These are phyloP conservation scores for Nycticryphes semicollaris DNA, from an alignment of 2,113 vertebrate species.

Conservation along the genomic window DNA sequence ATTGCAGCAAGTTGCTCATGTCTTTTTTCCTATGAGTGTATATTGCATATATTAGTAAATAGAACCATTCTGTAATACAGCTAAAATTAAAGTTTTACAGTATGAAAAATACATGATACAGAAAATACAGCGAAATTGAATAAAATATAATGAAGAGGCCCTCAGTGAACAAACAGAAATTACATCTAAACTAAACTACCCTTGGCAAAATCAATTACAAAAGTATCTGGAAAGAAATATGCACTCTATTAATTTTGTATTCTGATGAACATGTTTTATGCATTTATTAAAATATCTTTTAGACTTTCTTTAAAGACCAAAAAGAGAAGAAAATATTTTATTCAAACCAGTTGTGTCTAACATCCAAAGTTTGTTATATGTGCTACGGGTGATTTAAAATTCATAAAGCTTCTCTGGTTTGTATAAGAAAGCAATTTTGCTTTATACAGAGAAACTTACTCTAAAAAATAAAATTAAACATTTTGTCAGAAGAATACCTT, in stretches of 20 bases:
- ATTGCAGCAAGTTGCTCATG: background rate
- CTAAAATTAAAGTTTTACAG: slow-evolving; percentile 6
- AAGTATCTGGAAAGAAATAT: slow-evolving; percentile 31
- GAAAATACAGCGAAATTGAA: background rate
- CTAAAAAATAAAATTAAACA: background rate
- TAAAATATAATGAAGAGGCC: background rate
- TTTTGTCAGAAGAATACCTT: slow-evolving; percentile 13
- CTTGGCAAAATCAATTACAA: slow-evolving; percentile 41
- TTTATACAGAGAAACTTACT: background rate
- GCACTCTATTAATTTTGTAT: slow-evolving; percentile 31
- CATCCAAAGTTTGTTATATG: slow-evolving; percentile 8
- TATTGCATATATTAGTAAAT: background rate
- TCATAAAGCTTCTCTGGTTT: slow-evolving; percentile 28
- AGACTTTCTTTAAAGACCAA: slow-evolving; percentile 39
- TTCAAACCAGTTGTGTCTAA: slow-evolving; percentile 45
- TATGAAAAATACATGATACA: background rate
- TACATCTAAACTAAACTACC: slow-evolving; percentile 13
- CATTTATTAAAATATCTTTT: slow-evolving; percentile 46
- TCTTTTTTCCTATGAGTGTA: background rate
- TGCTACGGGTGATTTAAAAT: slow-evolving; percentile 50
- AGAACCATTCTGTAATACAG: background rate
- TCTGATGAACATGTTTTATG: slow-evolving; percentile 45
- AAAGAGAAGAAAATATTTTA: slow-evolving; percentile 35
- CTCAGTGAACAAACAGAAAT: background rate
- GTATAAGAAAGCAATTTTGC: slow-evolving; percentile 26